These are phyloP conservation scores for Pelodytes ibericus DNA, from an alignment of 2,797 vertebrate genomes.

Conservation along the genomic window DNA sequence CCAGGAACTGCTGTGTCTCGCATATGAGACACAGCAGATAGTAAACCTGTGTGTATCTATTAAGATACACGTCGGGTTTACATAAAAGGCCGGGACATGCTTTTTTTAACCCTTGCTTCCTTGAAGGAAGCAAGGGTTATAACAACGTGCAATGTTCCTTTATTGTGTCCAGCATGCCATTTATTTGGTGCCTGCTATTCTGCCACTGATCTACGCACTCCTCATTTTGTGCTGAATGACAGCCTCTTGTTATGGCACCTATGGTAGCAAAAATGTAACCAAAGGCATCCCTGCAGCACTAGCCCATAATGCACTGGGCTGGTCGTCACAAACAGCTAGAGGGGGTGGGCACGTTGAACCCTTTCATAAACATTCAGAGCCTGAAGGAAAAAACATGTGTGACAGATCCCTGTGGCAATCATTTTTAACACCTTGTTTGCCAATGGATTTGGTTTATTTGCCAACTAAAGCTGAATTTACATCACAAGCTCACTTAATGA, in stretches of 20 bases:
- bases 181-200: too few species aligned
- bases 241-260: conserved; percentile 23
- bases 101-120: too few species aligned
- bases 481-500: background rate
- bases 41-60: too few species aligned
- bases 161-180: conserved; percentile 18
- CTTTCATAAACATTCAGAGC: conserved; percentile 46
- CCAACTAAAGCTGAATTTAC: background rate
- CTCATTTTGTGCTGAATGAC: conserved; percentile 41
- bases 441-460: background rate
- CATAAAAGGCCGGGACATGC: too few species aligned
- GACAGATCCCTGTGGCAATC: conserved; percentile 42
- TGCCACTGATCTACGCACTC: conserved; percentile 18
- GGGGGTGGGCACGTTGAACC: conserved; percentile 19
- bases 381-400: conserved; percentile 25
- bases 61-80: too few species aligned
- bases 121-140: too few species aligned
- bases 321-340: conserved; percentile 39
- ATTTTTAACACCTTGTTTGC: conserved; percentile 34
- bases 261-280: conserved; percentile 49
- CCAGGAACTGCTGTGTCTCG: too few species aligned
- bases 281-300: conserved; percentile 41
- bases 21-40: too few species aligned
- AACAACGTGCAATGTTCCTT: too few species aligned
- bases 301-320: conserved; percentile 46